Percentiles rank a stretch among this genome's conserved stretches.
Conservation (phyloP, 2,113 vertebrate genomes). For the Glareola pratincola region DNA sequence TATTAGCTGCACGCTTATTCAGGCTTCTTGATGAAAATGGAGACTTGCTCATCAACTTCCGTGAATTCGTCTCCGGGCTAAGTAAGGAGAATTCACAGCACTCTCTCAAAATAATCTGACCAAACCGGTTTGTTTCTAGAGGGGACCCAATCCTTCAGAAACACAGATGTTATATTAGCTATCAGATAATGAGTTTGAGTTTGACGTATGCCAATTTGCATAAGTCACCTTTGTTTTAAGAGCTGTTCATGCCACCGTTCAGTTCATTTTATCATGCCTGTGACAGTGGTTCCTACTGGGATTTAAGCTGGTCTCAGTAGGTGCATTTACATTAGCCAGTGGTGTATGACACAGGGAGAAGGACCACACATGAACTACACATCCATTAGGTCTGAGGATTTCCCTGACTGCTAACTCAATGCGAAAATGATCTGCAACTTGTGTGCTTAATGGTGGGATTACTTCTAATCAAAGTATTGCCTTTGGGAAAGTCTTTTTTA, state of each 20-base stretch:
- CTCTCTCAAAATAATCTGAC: too few species aligned
- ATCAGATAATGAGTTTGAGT: not conserved
- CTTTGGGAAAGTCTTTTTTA: not conserved
- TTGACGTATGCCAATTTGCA: not conserved
- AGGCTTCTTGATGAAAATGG: conserved; percentile 90
- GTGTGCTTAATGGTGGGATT: not conserved
- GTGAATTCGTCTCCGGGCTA: conserved; percentile 91
- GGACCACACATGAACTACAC: fast-evolving
- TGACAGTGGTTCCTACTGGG: not conserved
- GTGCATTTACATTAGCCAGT: not conserved
- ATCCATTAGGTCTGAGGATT: not conserved
- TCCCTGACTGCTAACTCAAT: not conserved
- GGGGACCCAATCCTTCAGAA: not conserved
- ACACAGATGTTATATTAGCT: not conserved
- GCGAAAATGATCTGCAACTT: fast-evolving
- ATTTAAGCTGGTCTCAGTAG: not conserved
- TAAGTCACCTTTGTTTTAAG: not conserved
- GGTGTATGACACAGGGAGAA: not conserved
- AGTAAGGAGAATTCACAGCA: conserved; percentile 72
- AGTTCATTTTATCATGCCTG: not conserved
- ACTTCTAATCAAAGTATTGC: not conserved
- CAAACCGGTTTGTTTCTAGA: not conserved
- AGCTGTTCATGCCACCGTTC: not conserved
- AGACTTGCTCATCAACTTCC: conserved; percentile 93
- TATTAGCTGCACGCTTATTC: conserved; percentile 87